Base-by-base conservation (phyloP, 2,888 invertebrate genomes). In the Lycophotia porphyrea region DNA sequence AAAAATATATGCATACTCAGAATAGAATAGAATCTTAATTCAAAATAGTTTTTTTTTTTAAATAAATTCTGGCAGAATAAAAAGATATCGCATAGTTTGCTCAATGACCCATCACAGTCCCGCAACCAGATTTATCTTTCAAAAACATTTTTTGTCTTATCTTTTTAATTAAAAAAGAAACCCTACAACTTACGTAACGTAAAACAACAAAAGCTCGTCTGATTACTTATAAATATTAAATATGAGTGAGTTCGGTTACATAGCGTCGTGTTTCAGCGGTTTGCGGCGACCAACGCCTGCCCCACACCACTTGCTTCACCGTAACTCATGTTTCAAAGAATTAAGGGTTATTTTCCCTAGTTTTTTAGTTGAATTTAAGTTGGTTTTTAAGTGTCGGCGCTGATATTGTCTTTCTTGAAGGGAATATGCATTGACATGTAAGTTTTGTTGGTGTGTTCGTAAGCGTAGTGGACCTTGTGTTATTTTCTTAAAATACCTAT, bases 261-360 rank as follows among this genome's bases (percentile, higher is more conserved):
- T 49, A 88, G 92, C 89, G 88, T 94, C 91, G 81, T 88, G 88
- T 94, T 94, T 93, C 94, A 93, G 94, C 78, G 94, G 94, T 94
- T 93, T 91, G 85, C 77, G 78, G 80, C 79, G 49, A 87, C 87
- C 85, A 85, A 72, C 7, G 63, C 76, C 9, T 7, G 44, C 44
- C 78, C 21, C n/a, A 61, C 66, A 36, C 65, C 8, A 36, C 24
- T n/a, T 21, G 13, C 2, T 2, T n/a, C 8, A 15, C 36, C 36
- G 0, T 42, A 7, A 67, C 39, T 60, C 66, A 71, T 82, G 60
- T 71, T 1, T 0, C 7, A 0, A 34, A 3, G 24, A 0, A 0
- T 13, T 78, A 85, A 72, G 49, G 76, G 81, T 39, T 1, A 80
- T 61, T 71, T 82, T 81, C 0, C 42, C 11, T 7, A 76, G 60